Base-by-base conservation (phyloP, 2,797 vertebrate genomes). In the Xyrichtys novacula region DNA sequence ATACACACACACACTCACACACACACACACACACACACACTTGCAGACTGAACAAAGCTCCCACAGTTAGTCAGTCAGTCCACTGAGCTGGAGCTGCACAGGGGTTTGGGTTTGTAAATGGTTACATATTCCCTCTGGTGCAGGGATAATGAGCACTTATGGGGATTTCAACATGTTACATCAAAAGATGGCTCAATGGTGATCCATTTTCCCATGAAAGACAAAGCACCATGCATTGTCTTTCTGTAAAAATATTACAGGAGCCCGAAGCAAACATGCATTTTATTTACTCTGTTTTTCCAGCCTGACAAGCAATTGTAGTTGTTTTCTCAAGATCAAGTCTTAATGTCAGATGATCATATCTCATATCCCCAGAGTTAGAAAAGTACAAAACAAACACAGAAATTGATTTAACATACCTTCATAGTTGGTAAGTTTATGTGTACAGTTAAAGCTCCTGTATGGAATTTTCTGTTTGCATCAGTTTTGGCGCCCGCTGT, bases 11-110 rank as follows among this genome's bases (percentile, higher is more conserved):
- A n/a, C n/a, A n/a, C n/a, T n/a, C n/a, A n/a, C n/a, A n/a, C n/a
- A n/a, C n/a, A n/a, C n/a, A n/a, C n/a, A n/a, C n/a, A n/a, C n/a
- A n/a, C n/a, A n/a, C n/a, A n/a, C n/a, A n/a, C n/a, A n/a, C n/a
- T n/a, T n/a, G n/a, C n/a, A n/a, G 14, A 9, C 69, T 66, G 81
- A 91, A 91, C 87, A 91, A 89, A 91, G 88, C 81, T 62, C 64
- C 66, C 71, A 88, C 78, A 91, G 88, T 87, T 48, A 69, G 58
- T 88, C 58, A 69, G 65, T 65, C 64, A 65, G 76, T 75, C 74
- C 60, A 32, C 64, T 66, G 71, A 66, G 71, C 73, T 82, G 64
- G 71, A 66, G 71, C 73, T 82, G 64, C 75, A 55, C 65, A 70
- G 70, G 49, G 81, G 60, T 76, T 71, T 50, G 59, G 70, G 70